Conservation (phyloP, 2,888 invertebrate species). For the Thera britannica region DNA sequence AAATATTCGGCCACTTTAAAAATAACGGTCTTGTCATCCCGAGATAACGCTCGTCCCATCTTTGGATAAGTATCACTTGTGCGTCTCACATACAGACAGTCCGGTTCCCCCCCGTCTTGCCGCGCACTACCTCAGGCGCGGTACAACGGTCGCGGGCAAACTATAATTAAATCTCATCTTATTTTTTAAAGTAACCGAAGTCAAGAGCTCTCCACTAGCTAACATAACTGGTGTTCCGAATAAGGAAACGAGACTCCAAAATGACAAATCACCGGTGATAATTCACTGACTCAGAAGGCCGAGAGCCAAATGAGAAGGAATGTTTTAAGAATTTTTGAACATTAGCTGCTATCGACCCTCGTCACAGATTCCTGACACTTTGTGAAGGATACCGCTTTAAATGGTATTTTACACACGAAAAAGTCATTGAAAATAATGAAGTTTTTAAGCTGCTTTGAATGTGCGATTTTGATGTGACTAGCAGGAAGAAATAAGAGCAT, state of each 20-base stretch:
- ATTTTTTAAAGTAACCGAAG: neutral
- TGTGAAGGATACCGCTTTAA: constrained; percentile 8
- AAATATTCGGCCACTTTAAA: too few relatives aligned
- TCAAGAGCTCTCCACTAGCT: neutral
- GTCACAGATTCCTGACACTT: constrained; percentile 20
- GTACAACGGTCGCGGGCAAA: too few relatives aligned
- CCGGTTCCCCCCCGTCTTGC: too few relatives aligned
- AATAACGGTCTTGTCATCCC: too few relatives aligned
- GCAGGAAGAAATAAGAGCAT: too few relatives aligned
- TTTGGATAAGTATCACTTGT: too few relatives aligned
- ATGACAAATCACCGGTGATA: constrained; percentile 42
- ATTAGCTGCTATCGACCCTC: constrained; percentile 54
- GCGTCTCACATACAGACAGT: too few relatives aligned
- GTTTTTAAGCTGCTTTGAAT: neutral
- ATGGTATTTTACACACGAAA: constrained; percentile 6
- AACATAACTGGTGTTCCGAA: constrained; percentile 22
- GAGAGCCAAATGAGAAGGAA: constrained; percentile 60
- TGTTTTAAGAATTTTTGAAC: constrained; percentile 55
- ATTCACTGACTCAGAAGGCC: constrained; percentile 59
- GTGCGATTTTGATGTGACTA: too few relatives aligned
- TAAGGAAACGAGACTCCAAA: constrained; percentile 20
- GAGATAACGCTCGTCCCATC: too few relatives aligned
- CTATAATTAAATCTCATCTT: too few relatives aligned
- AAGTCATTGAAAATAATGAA: neutral
- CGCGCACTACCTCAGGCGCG: too few relatives aligned